Conservation (phyloP, 2,888 invertebrate genomes). For the Drosophila mayaguana region DNA sequence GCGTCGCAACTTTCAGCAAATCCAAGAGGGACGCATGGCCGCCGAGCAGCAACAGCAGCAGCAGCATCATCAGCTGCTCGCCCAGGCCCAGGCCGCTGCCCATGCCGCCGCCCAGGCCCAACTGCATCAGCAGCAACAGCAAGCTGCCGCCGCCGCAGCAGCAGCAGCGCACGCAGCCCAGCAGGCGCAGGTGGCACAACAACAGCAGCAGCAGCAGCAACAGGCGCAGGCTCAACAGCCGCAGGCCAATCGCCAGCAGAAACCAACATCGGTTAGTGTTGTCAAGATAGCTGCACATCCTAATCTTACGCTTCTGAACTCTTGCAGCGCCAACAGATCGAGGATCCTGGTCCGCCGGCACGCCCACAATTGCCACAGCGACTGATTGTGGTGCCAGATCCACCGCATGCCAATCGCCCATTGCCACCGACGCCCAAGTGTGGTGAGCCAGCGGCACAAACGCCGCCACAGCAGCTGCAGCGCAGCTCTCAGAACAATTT, state of each 20-base stretch:
- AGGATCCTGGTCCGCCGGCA: constrained; percentile 95
- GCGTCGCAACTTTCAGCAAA: constrained; percentile 98
- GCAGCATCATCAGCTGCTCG: constrained; percentile 81
- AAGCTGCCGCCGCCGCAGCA: constrained; percentile 85
- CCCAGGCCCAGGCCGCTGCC: constrained; percentile 75
- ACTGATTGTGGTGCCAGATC: constrained; percentile 96
- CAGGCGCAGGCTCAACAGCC: constrained; percentile 86
- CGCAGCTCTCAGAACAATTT: constrained; percentile 94
- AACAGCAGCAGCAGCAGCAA: constrained; percentile 84
- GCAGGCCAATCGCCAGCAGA: constrained; percentile 87
- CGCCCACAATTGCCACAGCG: constrained; percentile 95
- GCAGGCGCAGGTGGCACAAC: constrained; percentile 65
- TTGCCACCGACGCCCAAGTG: constrained; percentile 85
- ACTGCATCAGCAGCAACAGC: constrained; percentile 86
- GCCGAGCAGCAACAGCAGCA: constrained; percentile 87
- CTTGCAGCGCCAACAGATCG: constrained; percentile 85
- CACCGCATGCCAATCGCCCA: constrained; percentile 88
- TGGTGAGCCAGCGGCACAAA: constrained; percentile 81
- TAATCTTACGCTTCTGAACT: constrained; percentile 16
- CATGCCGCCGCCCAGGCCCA: constrained; percentile 77
- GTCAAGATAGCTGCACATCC: neutral
- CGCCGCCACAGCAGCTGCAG: constrained; percentile 86
- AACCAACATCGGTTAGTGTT: constrained; percentile 84
- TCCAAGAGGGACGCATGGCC: constrained; percentile 92
- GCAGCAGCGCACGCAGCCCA: constrained; percentile 83